A percentile compares a stretch with the other conserved stretches of the same genome.
Evolutionary conservation across 2,113 vertebrate genomes (phyloP).

Genomic region (Enhydra lutris): DNA sequence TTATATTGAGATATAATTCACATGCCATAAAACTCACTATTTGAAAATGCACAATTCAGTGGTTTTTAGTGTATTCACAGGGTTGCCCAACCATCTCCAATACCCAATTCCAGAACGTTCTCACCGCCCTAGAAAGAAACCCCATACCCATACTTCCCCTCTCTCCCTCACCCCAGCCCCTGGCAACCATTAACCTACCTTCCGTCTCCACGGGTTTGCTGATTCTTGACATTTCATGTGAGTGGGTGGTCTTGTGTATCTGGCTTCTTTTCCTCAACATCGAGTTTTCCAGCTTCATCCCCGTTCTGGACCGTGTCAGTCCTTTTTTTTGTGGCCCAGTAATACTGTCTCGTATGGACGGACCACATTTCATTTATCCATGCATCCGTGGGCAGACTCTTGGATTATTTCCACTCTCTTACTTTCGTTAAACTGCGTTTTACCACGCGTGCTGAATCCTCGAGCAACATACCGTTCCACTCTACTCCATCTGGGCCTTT

Average conservation of each 20-base stretch:
- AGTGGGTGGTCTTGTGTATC: not conserved
- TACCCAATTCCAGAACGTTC: not conserved
- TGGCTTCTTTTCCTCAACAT: not conserved
- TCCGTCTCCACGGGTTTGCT: not conserved
- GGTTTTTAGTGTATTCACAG: not conserved
- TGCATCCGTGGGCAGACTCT: not conserved
- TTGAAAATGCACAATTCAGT: not conserved
- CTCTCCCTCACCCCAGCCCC: accelerated
- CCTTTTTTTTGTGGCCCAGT: not conserved
- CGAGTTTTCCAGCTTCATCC: not conserved
- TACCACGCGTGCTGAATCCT: not conserved
- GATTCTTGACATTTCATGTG: not conserved
- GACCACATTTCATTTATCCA: not conserved
- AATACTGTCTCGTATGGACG: accelerated
- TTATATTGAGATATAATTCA: not conserved
- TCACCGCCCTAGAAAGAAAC: not conserved
- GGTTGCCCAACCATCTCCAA: not conserved
- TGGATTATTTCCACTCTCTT: not conserved
- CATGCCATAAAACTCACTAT: not conserved
- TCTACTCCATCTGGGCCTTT: not conserved
- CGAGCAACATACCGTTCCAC: not conserved
- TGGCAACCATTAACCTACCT: not conserved
- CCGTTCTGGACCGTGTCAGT: accelerated
- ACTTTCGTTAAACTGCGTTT: not conserved
- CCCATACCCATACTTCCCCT: no score